phyloP scores from a whole-genome alignment of 2,797 vertebrate species.

The Oreochromis grahami region DNA sequence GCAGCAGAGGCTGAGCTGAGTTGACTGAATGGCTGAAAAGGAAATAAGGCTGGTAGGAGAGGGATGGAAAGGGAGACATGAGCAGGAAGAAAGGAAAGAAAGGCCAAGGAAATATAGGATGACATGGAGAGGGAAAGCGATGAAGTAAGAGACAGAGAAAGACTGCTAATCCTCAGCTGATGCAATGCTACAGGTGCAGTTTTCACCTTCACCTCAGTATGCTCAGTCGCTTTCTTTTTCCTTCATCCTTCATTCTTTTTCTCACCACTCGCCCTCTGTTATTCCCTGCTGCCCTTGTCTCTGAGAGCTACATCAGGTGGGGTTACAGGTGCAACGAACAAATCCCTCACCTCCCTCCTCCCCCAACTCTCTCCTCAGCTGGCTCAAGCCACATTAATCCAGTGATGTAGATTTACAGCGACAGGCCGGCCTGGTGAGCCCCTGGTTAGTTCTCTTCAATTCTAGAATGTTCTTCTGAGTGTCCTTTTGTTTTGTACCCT shows the following conservation, averaged over 20 bases:
- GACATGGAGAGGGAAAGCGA: neutral
- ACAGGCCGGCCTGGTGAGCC: constrained; percentile 34
- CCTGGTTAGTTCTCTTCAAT: constrained; percentile 33
- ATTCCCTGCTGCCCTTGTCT: constrained; percentile 14
- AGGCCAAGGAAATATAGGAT: neutral
- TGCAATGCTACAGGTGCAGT: constrained; percentile 8
- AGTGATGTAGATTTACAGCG: constrained; percentile 45
- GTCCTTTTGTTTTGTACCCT: constrained; percentile 31
- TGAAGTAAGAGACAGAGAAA: neutral
- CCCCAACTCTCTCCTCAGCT: neutral
- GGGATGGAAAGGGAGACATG: neutral
- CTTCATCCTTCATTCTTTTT: neutral
- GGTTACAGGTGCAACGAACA: constrained; percentile 49
- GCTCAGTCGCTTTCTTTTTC: neutral
- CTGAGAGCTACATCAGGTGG: constrained; percentile 18
- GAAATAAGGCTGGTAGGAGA: neutral
- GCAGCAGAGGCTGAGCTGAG: constrained; percentile 4
- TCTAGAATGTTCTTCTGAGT: constrained; percentile 33
- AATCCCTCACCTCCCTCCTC: neutral
- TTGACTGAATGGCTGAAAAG: neutral
- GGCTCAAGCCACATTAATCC: constrained; percentile 33
- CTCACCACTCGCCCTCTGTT: neutral
- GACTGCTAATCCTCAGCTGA: constrained; percentile 1
- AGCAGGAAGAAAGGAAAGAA: neutral
- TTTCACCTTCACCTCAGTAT: neutral